A percentile compares a stretch with the other conserved stretches of the same genome.
These are phyloP conservation scores for Pollicipes pollicipes DNA, from an alignment of 1,140 invertebrate genomes.

Conservation along the genomic window DNA sequence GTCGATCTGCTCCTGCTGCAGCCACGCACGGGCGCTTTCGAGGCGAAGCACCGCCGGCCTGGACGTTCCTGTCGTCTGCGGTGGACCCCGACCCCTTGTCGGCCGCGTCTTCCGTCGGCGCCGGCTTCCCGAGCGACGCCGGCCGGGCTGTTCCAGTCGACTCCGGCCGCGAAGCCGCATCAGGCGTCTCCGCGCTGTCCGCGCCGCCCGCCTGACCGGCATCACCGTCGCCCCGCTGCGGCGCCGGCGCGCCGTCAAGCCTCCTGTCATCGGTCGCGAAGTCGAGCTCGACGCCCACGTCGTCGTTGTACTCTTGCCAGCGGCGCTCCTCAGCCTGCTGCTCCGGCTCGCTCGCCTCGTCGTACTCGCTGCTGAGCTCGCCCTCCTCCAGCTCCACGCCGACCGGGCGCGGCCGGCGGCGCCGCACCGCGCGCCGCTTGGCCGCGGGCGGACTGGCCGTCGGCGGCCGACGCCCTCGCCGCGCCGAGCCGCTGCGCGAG, in stretches of 20 bases:
- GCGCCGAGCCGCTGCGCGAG: no score
- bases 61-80: no score
- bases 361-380: slow-evolving; percentile 7
- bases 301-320: neutral
- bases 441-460: neutral
- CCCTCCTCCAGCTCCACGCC: slow-evolving; percentile 10
- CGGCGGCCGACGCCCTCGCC: no score
- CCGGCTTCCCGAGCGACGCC: no score
- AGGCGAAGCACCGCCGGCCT: no score
- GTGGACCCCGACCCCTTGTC: no score
- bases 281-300: neutral
- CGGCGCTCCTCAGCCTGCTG: neutral
- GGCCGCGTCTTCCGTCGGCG: no score
- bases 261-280: slow-evolving; percentile 7
- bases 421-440: slow-evolving; percentile 11
- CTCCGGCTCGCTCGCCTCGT: neutral
- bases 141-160: no score
- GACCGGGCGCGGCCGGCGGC: slow-evolving; percentile 11
- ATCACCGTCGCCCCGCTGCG: neutral
- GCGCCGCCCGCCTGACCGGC: slow-evolving; percentile 8
- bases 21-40: no score
- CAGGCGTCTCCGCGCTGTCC: neutral
- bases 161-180: no score
- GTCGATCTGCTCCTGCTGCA: no score
- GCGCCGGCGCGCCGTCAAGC: slow-evolving; percentile 9